phyloP scores from a whole-genome alignment of 2,113 vertebrate genomes.

The Clarias macrocephalus region DNA sequence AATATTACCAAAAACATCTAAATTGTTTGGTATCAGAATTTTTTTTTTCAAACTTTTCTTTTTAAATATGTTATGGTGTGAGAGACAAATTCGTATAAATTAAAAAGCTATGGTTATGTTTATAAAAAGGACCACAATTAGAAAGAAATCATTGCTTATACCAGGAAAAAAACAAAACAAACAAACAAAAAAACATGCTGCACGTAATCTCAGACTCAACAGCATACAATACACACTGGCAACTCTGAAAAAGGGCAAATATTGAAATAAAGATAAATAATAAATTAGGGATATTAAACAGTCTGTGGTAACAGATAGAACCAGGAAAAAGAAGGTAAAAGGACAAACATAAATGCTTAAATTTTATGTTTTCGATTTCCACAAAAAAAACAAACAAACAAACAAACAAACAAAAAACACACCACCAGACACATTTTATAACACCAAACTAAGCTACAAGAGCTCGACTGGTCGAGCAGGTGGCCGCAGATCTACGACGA shows the following conservation, averaged over 20 bases:
- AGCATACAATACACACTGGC: constrained; percentile 75
- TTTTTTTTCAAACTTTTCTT: constrained; percentile 54
- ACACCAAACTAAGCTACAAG: constrained; percentile 64
- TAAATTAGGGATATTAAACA: constrained; percentile 75
- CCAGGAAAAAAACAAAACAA: constrained; percentile 46
- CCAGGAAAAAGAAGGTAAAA: constrained; percentile 24
- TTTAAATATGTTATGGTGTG: constrained; percentile 68
- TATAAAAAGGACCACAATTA: constrained; percentile 61
- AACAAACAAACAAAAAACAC: constrained; percentile 65
- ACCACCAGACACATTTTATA: constrained; percentile 68
- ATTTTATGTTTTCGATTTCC: constrained; percentile 48
- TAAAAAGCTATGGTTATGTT: constrained; percentile 64
- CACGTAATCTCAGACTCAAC: constrained; percentile 73
- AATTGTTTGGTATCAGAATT: constrained; percentile 75
- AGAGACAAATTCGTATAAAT: constrained; percentile 65
- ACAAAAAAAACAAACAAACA: constrained; percentile 57
- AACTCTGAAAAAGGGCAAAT: constrained; percentile 68
- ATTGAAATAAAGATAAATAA: constrained; percentile 75
- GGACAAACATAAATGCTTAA: constrained; percentile 45
- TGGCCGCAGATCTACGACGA: constrained; percentile 25
- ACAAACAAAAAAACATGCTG: constrained; percentile 79
- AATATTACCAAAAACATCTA: constrained; percentile 80
- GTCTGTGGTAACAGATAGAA: constrained; percentile 59
- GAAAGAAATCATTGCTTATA: constrained; percentile 70
- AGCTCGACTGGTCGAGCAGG: constrained; percentile 2